Evolutionary conservation across 1,140 invertebrate species (phyloP), one percentile per base, ranked within the genome.

Genomic region (Drosophila arawakana): DNA sequence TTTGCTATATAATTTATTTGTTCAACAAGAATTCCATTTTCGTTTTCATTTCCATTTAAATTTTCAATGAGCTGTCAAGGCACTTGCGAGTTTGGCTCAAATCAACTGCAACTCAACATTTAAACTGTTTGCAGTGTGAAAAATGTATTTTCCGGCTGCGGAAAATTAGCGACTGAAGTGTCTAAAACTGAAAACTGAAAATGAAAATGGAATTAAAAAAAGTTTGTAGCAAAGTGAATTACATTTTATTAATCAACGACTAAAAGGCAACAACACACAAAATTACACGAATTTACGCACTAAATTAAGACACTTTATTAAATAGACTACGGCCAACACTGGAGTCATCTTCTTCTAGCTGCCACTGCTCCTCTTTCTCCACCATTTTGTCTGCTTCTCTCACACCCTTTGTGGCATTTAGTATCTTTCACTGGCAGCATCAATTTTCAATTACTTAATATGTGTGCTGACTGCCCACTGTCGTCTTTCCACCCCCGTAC

Each of bases 371-470:
- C 37, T 10, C 41, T 8, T 13, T 25, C 59, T 21, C 7, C 5
- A 1, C 25, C 25, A 30, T 30, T 30, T 30, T 30, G 25, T 11
- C 4, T 21, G 15, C 43, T 5, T 34, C 46, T 13, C 49, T 43
- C 54, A 57, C 37, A n/a, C 37, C n/a, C 43, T 47, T 50, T 60
- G 39, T n/a, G 13, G 15, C 18, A 37, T 37, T 50, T 21, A 25
- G 35, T 52, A 9, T 46, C 47, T 37, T 52, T 21, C 35, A 6
- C n/a, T 41, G 52, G 52, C 54, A 66, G 54, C 69, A 66, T 69
- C 70, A 69, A 63, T 79, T 79, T 79, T 39, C 76, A 79, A 79
- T 79, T 79, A 79, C 76, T 79, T 79, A 79, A 79, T 79, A 68
- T 76, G 57, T 76, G 67, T 70, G 47, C 52, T 50, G 44, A 74